Base-by-base conservation (phyloP, 2,797 vertebrate genomes). In the Orientallactaga sibirica region DNA sequence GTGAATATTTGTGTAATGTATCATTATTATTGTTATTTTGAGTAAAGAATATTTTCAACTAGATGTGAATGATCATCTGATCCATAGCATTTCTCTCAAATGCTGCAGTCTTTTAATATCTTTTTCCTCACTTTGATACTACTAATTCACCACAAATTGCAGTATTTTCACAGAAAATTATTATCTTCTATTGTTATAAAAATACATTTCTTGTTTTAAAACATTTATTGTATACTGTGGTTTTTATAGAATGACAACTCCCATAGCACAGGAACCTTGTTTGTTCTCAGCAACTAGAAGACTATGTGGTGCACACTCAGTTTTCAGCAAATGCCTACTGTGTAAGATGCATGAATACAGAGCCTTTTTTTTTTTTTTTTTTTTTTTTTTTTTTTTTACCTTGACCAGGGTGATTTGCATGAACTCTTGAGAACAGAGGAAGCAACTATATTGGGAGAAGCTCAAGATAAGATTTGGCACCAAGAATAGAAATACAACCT, bases 371-470 rank as follows among this genome's bases (percentile, higher is more conserved):
- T 48, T 48, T 48, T 48, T 68, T 41, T 78, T 52, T 71, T 86
- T 67, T 27, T 10, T 7, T n/a, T n/a, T n/a, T 68, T 41, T 78
- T 52, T 71, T 86, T 67, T 27, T 10, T 7, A 7, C 10, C 55
- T 86, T 66, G 24, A 24, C 77, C 18, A 84, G 52, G 37, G 80
- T 89, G 84, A 94, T 61, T 84, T 93, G 43, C 61, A 29, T 7
- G 27, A 90, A 95, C 43, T 90, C 20, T 70, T 74, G 67, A 89
- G 43, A 93, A 87, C 7, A 91, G 37, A 86, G 73, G 6, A 73
- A 87, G 33, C 62, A 61, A 93, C 48, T 91, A 29, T 95, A 81
- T 86, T 84, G 89, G 80, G 66, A 64, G 33, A 76, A 71, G 61
- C 76, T 79, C 29, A 25, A n/a, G 52, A 67, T 77, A 71, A 61